Evolutionary conservation across 2,888 invertebrate species (phyloP).

Genomic region (Blera fallax): DNA sequence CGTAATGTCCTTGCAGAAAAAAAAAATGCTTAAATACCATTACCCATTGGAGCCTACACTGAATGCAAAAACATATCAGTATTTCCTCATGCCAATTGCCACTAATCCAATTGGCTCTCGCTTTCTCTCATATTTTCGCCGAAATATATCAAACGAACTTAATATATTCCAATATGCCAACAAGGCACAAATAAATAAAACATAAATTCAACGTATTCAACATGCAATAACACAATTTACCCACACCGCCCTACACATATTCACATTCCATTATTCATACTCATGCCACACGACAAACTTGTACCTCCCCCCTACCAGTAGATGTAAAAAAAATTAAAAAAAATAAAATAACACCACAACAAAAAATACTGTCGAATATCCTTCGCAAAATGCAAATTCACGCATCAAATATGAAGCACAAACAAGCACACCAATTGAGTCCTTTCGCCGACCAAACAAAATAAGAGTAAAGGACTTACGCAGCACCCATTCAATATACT

Average conservation of each 20-base stretch:
- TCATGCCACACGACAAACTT: constrained; percentile 12
- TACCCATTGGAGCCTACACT: background rate
- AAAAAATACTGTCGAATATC: background rate
- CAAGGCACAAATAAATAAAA: constrained; percentile 43
- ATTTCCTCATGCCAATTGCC: background rate
- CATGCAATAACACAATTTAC: constrained; percentile 53
- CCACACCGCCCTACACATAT: constrained; percentile 13
- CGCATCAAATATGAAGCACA: constrained; percentile 46
- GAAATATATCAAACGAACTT: constrained; percentile 14
- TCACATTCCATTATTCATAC: constrained; percentile 37
- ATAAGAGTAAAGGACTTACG: background rate
- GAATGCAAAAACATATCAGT: background rate
- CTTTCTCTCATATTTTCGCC: background rate
- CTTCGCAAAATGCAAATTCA: constrained; percentile 53
- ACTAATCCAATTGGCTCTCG: constrained; percentile 23
- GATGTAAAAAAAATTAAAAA: background rate
- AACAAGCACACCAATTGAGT: constrained; percentile 46
- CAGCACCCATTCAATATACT: too few relatives aligned
- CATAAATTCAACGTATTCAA: constrained; percentile 30
- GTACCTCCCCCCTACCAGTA: background rate
- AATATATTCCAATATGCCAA: constrained; percentile 38
- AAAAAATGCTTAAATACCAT: background rate
- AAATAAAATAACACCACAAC: background rate
- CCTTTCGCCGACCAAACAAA: constrained; percentile 9
- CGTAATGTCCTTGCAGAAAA: background rate